Base-by-base conservation (phyloP, 2,113 vertebrate genomes). In the Ariopsis seemanni region DNA sequence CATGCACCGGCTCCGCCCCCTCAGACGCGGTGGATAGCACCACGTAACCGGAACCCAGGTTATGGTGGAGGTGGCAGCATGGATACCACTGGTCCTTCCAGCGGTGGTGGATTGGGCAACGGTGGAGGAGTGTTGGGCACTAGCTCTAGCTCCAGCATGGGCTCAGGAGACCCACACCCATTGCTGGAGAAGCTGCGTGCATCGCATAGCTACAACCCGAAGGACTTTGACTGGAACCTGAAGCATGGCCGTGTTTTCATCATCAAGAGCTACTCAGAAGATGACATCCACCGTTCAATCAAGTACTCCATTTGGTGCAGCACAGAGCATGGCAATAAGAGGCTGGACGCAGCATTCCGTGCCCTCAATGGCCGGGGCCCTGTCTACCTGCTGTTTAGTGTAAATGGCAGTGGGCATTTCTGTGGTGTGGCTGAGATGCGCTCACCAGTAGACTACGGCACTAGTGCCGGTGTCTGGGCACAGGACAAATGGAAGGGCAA, bases 401-500 rank as follows among this genome's bases (percentile, higher is more conserved):
- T 99, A 94, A 99, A 99, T 65, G 98, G 98, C 91, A 99, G 98
- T 42, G 98, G 98, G 86, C 98, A 99, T 88, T 99, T 99, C 94
- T 99, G 98, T 79, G 98, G 98, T 27, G 97, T 99, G 91, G 98
- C 98, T 0, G 97, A 99, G 94, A 99, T 99, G 98, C 97, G 96
- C 93, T 99, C 98, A 0, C 97, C 98, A 0, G 98, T 99, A 96
- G 98, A 99, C 97, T 98, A 99, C 7, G 97, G 98, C 93, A 97
- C 98, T 91, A 99, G 98, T 22, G 98, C 98, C 0, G 98, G 98
- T 20, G 98, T 99, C 91, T 99, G 98, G 98, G 97, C 98, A 71
- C 98, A 99, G 98, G 98, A 99, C 97, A 99, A 99, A 93, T 99
- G 98, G 98, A 99, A 99, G 95, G 98, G 98, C 91, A 99, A 98